These are phyloP conservation scores for Bombus picipes DNA, from an alignment of 1,140 invertebrate species.

Conservation along the genomic window DNA sequence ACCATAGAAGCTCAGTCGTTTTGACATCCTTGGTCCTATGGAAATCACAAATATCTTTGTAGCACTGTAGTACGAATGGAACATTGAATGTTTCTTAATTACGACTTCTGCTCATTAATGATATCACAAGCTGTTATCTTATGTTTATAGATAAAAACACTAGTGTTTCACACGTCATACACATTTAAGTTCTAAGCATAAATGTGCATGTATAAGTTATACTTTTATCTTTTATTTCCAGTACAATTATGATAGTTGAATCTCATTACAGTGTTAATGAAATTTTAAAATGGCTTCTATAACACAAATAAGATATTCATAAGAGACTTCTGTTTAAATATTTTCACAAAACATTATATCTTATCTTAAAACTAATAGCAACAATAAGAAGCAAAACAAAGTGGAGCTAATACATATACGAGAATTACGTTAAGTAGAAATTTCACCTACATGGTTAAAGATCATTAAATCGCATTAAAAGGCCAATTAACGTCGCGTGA, in stretches of 20 bases:
- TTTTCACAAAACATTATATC: no score
- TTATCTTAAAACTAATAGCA: neutral
- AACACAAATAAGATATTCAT: no score
- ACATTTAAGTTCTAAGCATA: no score
- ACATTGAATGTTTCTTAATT: neutral
- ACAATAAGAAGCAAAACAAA: neutral
- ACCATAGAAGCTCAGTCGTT: conserved; percentile 79
- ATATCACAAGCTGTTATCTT: neutral
- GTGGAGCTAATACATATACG: neutral
- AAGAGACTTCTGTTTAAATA: no score
- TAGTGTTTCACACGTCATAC: no score
- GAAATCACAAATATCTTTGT: neutral
- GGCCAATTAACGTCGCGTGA: neutral
- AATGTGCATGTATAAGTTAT: no score
- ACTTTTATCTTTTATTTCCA: no score
- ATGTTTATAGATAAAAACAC: no score
- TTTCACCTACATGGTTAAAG: neutral
- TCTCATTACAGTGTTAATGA: no score
- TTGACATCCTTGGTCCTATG: conserved; percentile 75
- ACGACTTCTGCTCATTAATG: neutral
- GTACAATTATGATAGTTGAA: no score
- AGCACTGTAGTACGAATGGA: neutral
- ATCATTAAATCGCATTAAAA: neutral
- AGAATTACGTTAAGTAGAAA: neutral
- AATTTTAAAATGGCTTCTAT: no score